Evolutionary conservation across 1,140 invertebrate genomes (phyloP).

Genomic region (Spodoptera litura): DNA sequence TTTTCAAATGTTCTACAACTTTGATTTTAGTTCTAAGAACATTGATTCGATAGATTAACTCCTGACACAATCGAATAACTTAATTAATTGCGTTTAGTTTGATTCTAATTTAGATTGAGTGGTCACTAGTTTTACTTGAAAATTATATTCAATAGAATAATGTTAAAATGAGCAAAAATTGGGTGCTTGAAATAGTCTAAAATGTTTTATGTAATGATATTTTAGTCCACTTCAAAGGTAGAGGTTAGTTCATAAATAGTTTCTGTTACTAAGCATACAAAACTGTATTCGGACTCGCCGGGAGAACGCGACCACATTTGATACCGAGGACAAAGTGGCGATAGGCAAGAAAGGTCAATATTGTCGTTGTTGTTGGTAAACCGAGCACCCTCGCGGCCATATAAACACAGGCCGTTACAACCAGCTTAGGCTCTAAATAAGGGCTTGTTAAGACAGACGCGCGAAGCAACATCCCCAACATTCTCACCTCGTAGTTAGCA

Average conservation of each 20-base stretch:
- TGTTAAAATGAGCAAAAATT: neutral
- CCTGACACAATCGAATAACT: neutral
- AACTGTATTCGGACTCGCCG: neutral
- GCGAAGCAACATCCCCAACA: slow-evolving; percentile 41
- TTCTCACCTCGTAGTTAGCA: slow-evolving; percentile 69
- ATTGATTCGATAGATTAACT: slow-evolving; percentile 23
- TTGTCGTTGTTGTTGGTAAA: slow-evolving; percentile 6
- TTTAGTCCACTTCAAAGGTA: no score
- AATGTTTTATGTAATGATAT: neutral
- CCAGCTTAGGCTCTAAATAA: slow-evolving; percentile 13
- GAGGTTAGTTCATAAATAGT: neutral
- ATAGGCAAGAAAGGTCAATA: neutral
- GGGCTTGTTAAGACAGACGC: slow-evolving; percentile 6
- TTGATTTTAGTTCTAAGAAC: slow-evolving; percentile 15
- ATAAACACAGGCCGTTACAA: neutral
- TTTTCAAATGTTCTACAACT: slow-evolving; percentile 19
- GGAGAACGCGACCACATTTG: neutral
- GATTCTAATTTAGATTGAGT: slow-evolving; percentile 3
- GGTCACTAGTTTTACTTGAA: neutral
- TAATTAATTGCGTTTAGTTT: slow-evolving; percentile 16
- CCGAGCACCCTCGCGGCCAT: neutral
- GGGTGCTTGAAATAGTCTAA: neutral
- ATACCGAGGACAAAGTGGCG: neutral
- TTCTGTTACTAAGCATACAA: neutral
- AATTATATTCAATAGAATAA: neutral